Conservation (phyloP, 2,888 invertebrate species). For the Hypsopygia costalis region DNA sequence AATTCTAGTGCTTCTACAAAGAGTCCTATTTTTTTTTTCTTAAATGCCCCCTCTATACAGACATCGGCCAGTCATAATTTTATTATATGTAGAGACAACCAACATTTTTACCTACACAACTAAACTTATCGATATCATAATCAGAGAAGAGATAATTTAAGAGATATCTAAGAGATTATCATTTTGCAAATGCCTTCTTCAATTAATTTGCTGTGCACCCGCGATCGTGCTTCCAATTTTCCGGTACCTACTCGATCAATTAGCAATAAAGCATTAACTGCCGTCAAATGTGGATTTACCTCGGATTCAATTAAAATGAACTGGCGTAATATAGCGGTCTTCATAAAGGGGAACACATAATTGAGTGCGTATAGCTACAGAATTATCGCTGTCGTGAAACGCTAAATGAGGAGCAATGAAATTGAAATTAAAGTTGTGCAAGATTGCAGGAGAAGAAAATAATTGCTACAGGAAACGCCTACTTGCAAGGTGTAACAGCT, state of each 20-base stretch:
- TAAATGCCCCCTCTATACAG: too few species aligned
- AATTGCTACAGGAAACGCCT: too few species aligned
- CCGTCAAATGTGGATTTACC: slow-evolving; percentile 41
- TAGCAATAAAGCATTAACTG: slow-evolving; percentile 47
- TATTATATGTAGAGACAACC: too few species aligned
- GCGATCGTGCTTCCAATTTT: slow-evolving; percentile 19
- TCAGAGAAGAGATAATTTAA: too few species aligned
- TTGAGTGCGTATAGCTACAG: slow-evolving; percentile 33
- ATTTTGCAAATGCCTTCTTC: slow-evolving; percentile 7
- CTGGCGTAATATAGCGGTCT: slow-evolving; percentile 28
- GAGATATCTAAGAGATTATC: too few species aligned
- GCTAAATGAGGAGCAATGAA: slow-evolving; percentile 4
- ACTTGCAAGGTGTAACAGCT: too few species aligned
- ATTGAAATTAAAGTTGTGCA: background rate
- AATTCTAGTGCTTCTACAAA: too few species aligned
- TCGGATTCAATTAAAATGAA: slow-evolving; percentile 51
- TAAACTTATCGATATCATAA: too few species aligned
- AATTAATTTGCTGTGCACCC: too few species aligned
- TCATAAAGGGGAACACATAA: slow-evolving; percentile 29
- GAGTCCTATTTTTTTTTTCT: too few species aligned
- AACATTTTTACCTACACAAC: too few species aligned
- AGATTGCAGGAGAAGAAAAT: background rate
- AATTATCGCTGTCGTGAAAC: slow-evolving; percentile 13
- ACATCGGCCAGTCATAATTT: too few species aligned
- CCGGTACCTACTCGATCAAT: slow-evolving; percentile 38